phyloP scores from a whole-genome alignment of 2,888 invertebrate genomes.

The Hemithea aestivaria region DNA sequence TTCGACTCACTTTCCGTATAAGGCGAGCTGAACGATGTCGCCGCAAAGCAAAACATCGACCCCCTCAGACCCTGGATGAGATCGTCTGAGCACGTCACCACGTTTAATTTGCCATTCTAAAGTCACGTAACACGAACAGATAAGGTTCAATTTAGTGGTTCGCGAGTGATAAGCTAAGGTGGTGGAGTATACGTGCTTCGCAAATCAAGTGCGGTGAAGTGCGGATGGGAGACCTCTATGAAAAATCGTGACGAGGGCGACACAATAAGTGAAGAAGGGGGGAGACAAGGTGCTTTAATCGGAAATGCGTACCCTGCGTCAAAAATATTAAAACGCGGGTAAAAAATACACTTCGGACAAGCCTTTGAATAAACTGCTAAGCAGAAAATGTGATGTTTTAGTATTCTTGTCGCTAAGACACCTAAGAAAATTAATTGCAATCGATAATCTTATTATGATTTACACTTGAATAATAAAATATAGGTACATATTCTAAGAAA shows the following conservation, averaged over 20 bases:
- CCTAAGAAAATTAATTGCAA: too few relatives aligned
- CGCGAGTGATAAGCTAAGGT: conserved; percentile 31
- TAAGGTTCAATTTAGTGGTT: conserved; percentile 43
- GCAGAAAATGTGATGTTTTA: too few relatives aligned
- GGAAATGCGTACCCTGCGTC: conserved; percentile 50
- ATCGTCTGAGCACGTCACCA: conserved; percentile 49
- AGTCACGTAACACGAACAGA: conserved; percentile 34
- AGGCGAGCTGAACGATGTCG: conserved; percentile 51
- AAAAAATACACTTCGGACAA: conserved; percentile 7
- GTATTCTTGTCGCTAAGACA: too few relatives aligned
- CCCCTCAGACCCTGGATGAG: conserved; percentile 48
- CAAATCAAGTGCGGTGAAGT: conserved; percentile 76
- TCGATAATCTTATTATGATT: too few relatives aligned
- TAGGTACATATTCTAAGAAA: too few relatives aligned
- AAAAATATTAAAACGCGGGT: conserved; percentile 24
- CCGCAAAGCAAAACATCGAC: conserved; percentile 65
- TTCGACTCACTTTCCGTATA: conserved; percentile 62
- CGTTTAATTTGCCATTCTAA: conserved; percentile 29
- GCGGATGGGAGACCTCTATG: conserved; percentile 71
- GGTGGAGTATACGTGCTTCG: conserved; percentile 61
- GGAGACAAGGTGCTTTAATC: conserved; percentile 68
- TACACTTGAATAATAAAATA: too few relatives aligned
- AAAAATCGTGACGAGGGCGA: conserved; percentile 74
- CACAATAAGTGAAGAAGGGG: conserved; percentile 63
- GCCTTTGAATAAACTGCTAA: too few relatives aligned